Percentiles rank a stretch among this genome's conserved stretches.
These are phyloP conservation scores for Corynorhinus townsendii DNA, from an alignment of 2,113 vertebrate species.

Conservation along the genomic window DNA sequence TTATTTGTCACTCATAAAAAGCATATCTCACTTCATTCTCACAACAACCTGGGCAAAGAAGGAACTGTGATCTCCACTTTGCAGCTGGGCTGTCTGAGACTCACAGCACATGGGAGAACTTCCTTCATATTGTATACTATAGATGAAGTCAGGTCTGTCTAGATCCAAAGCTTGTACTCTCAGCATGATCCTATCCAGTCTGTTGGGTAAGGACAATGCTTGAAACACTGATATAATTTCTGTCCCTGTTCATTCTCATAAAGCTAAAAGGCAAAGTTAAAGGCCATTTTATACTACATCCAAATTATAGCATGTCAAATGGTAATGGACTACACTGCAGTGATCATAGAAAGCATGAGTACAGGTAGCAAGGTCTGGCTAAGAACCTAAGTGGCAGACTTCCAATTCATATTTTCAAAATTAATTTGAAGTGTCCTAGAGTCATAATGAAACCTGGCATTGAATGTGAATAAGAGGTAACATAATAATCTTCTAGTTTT, in stretches of 20 bases:
- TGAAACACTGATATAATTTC: not conserved
- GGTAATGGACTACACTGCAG: not conserved
- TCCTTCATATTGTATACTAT: not conserved
- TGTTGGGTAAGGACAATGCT: not conserved
- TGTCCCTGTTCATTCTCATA: not conserved
- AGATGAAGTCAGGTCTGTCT: not conserved
- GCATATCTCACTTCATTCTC: not conserved
- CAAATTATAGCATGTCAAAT: not conserved
- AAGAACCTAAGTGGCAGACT: not conserved
- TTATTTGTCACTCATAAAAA: not conserved
- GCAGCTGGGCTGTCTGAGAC: not conserved
- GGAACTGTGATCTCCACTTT: not conserved
- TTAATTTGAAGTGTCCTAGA: constrained; percentile 21
- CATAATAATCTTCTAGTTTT: not conserved
- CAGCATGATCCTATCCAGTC: not conserved
- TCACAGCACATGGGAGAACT: not conserved
- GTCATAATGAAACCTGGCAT: not conserved
- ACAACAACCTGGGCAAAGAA: not conserved
- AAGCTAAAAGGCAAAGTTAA: constrained; percentile 16
- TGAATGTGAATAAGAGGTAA: not conserved
- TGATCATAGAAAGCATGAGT: not conserved
- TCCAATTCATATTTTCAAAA: constrained; percentile 27
- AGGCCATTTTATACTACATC: not conserved
- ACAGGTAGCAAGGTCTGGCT: not conserved
- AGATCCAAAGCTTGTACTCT: not conserved